Base-by-base conservation (phyloP, 2,797 vertebrate species). In the Poecilia wingei region DNA sequence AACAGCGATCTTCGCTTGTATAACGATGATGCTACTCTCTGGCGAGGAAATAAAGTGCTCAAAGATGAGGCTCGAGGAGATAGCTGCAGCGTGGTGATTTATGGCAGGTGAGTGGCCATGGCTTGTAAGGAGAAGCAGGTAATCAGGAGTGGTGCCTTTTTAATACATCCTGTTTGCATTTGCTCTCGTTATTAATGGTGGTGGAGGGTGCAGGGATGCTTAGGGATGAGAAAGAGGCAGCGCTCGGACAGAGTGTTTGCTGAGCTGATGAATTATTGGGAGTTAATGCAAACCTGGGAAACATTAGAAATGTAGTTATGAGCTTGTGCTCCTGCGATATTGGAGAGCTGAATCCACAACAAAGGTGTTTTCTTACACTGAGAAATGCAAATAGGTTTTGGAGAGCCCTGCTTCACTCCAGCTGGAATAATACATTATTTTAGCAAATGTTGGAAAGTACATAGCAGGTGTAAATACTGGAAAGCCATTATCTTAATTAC, bases 1-100 rank as follows among this genome's bases (percentile, higher is more conserved):
- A 92, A 91, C 85, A 82, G 91, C 93, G 91, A 93, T 69, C 91
- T 90, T 89, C 86, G 82, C 87, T 91, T 89, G 87, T 93, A 82
- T 92, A 89, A 94, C 91, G 88, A 94, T 87, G 92, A 91, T 87
- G 87, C 89, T 74, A 70, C 83, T 87, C 89, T 91, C 88, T 91
- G 81, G 84, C 41, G 74, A 80, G 81, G 89, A 91, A 87, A 90
- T 86, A 88, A 90, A 90, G 92, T 79, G 82, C 87, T 78, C 79
- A 84, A 87, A 90, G 86, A 91, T 79, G 89, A 87, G 84, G 85
- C 81, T 47, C 81, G 53, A 87, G 87, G 91, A 90, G 78, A 86
- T 93, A 91, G 87, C 80, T 20, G 89, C 36, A 33, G 84, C 2
- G 86, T 71, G 76, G 75, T 93, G 93, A 95, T 93, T 92, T 93